phyloP scores from a whole-genome alignment of 2,113 vertebrate species.

The Dendrocopos noguchii region DNA sequence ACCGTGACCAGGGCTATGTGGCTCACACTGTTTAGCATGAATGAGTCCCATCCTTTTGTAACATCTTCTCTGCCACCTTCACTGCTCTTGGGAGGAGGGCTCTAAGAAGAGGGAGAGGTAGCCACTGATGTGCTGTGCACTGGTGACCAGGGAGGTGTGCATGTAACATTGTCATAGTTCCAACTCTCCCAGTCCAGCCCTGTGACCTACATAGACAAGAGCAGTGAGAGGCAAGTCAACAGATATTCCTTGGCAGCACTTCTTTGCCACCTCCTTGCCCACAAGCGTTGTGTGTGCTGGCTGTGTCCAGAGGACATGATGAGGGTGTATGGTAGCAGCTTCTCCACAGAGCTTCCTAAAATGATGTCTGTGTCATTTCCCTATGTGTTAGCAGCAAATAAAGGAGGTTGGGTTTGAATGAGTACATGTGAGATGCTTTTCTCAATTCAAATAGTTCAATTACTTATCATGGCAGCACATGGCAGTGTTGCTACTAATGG shows the following conservation, averaged over 20 bases:
- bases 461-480: background rate
- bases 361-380: background rate
- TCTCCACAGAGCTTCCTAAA: background rate
- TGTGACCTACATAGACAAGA: background rate
- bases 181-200: background rate
- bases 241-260: background rate
- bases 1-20: background rate
- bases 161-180: background rate
- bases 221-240: background rate
- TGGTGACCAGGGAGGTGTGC: background rate
- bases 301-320: background rate
- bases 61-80: background rate
- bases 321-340: background rate
- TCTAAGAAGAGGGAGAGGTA: background rate
- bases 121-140: accelerated
- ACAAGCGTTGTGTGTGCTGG: background rate
- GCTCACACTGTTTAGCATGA: background rate
- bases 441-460: background rate
- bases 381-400: background rate
- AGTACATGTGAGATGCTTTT: background rate
- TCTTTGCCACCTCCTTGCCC: background rate
- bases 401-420: background rate
- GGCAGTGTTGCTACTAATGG: background rate
- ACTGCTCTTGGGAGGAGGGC: background rate
- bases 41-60: background rate